Base-by-base conservation (phyloP, 2,797 vertebrate species). In the Neostethus bicornis region DNA sequence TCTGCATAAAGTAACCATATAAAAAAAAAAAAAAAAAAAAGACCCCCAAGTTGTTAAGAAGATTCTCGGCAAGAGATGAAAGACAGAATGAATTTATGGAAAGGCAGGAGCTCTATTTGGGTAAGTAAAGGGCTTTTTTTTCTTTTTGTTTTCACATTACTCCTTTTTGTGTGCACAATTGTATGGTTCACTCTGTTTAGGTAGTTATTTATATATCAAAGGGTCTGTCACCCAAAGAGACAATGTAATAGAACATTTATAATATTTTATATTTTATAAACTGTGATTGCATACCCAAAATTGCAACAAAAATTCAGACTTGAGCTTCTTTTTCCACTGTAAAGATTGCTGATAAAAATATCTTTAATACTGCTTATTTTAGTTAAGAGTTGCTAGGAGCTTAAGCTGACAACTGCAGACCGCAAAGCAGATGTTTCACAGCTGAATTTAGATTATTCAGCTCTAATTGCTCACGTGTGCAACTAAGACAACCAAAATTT, bases 21-120 rank as follows among this genome's bases (percentile, higher is more conserved):
- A 54, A 74, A 71, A 72, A n/a, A n/a, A n/a, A n/a, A n/a, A n/a
- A n/a, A n/a, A n/a, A n/a, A n/a, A n/a, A n/a, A 73, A 66, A 76
- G 49, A 67, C 51, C 71, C 77, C 54, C 81, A 4, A 14, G 61
- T 75, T 78, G 69, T 66, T 75, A 73, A 77, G 77, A 79, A 75
- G 69, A 71, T 55, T 45, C 56, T 74, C 49, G 4, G 74, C 11
- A 48, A 49, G 53, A 83, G 77, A 83, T 81, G 70, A 83, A 83
- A 82, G 71, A 69, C 21, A 66, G 42, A 72, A 66, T 53, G 62
- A 61, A 76, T 80, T 85, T 70, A 74, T 58, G 42, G 43, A 49
- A 41, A 68, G 23, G 51, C 4, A 24, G 57, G 47, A 74, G 66
- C 45, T 73, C 19, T 68, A 66, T 74, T 79, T 73, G 38, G 49